phyloP scores from a whole-genome alignment of 1,140 invertebrate genomes.

The Melitaea cinxia region DNA sequence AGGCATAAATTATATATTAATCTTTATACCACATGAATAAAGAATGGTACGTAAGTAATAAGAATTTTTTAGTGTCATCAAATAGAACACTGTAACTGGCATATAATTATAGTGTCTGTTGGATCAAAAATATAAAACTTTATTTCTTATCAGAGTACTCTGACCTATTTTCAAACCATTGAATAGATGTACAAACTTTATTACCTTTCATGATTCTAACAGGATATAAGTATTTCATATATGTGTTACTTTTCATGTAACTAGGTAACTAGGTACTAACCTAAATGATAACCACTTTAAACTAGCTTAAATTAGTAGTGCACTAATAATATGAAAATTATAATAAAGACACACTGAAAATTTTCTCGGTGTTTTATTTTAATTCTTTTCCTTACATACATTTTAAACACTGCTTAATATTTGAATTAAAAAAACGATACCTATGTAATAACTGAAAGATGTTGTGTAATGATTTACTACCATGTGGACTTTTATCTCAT shows the following conservation, averaged over 20 bases:
- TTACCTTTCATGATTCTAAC: neutral
- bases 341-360: no score
- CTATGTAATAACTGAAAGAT: slow-evolving; percentile 5
- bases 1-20: no score
- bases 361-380: no score
- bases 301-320: neutral
- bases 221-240: neutral
- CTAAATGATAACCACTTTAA: slow-evolving; percentile 4
- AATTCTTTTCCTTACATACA: neutral
- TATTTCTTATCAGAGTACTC: slow-evolving; percentile 2
- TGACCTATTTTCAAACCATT: slow-evolving; percentile 1
- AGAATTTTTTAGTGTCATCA: no score
- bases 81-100: no score
- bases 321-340: neutral
- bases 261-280: neutral
- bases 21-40: no score
- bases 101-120: no score
- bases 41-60: no score
- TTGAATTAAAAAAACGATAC: neutral
- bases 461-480: slow-evolving; percentile 21
- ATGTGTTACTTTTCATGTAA: neutral
- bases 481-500: neutral
- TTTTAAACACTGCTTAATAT: neutral
- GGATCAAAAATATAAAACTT: no score
- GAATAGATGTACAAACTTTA: neutral